Conservation (phyloP, 2,797 vertebrate species). For the Lagocephalus sceleratus region DNA sequence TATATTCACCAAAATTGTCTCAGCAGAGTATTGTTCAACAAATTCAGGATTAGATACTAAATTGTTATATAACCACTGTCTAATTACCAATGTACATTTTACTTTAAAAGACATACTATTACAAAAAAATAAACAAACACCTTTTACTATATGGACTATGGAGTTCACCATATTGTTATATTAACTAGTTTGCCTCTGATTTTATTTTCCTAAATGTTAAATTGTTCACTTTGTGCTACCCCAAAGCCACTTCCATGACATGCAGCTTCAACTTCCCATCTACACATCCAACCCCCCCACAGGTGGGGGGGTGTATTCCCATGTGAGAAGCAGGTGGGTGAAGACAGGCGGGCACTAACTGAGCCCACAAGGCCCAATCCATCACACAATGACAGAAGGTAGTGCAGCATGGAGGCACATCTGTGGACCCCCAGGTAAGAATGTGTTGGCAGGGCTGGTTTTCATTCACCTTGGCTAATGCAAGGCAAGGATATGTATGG, state of each 20-base stretch:
- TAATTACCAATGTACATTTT: no score
- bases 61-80: no score
- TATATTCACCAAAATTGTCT: no score
- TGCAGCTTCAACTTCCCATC: neutral
- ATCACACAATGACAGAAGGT: constrained; percentile 72
- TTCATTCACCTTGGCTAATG: constrained; percentile 33
- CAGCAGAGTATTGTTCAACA: no score
- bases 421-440: constrained; percentile 71
- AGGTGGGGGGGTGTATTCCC: constrained; percentile 34
- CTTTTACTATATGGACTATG: neutral
- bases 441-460: constrained; percentile 21
- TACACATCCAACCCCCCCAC: constrained; percentile 17
- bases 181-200: neutral
- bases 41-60: no score
- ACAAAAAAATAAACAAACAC: no score
- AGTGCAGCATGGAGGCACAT: constrained; percentile 80
- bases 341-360: constrained; percentile 57
- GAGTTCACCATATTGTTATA: neutral
- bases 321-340: constrained; percentile 62
- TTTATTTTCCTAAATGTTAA: no score
- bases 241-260: constrained; percentile 9
- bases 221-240: neutral
- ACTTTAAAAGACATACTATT: no score
- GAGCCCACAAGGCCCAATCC: constrained; percentile 64
- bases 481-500: constrained; percentile 51